These are phyloP conservation scores for Tachysurus fulvidraco DNA, from an alignment of 2,113 vertebrate species.

Conservation along the genomic window DNA sequence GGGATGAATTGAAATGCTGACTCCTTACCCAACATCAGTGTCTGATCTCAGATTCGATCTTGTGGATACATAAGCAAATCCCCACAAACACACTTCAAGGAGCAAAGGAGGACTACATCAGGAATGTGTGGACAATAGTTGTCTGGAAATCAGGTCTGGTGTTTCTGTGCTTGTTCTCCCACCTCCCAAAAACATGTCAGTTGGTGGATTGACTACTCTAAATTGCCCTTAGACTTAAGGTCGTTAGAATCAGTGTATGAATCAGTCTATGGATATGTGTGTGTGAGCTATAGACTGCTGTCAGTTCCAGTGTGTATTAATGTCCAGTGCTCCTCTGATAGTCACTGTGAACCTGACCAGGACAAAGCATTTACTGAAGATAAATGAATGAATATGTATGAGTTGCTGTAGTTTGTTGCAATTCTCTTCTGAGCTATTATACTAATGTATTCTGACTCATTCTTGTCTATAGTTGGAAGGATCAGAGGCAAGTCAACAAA, in stretches of 20 bases:
- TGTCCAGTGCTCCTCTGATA: neutral
- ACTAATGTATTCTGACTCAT: constrained; percentile 24
- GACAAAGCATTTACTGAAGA: neutral
- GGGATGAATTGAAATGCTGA: neutral
- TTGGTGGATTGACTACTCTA: neutral
- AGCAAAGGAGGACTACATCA: neutral
- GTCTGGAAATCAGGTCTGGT: too few relatives aligned
- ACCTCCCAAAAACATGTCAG: neutral
- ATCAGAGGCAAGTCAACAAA: neutral
- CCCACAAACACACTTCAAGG: neutral
- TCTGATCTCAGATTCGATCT: neutral
- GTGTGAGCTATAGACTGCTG: neutral
- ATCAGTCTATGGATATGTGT: neutral
- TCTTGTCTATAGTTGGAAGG: constrained; percentile 8
- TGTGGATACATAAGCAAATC: neutral
- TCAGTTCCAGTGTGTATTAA: neutral
- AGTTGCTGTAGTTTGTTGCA: constrained; percentile 33
- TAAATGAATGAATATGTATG: constrained; percentile 18
- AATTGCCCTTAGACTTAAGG: neutral
- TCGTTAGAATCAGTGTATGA: neutral
- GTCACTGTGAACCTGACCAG: neutral
- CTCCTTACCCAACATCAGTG: too few relatives aligned
- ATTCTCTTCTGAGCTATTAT: constrained; percentile 31
- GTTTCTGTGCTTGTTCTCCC: neutral
- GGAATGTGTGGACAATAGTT: too few relatives aligned